Evolutionary conservation across 1,140 invertebrate species (phyloP).

Genomic region (Monochamus saltuarius): DNA sequence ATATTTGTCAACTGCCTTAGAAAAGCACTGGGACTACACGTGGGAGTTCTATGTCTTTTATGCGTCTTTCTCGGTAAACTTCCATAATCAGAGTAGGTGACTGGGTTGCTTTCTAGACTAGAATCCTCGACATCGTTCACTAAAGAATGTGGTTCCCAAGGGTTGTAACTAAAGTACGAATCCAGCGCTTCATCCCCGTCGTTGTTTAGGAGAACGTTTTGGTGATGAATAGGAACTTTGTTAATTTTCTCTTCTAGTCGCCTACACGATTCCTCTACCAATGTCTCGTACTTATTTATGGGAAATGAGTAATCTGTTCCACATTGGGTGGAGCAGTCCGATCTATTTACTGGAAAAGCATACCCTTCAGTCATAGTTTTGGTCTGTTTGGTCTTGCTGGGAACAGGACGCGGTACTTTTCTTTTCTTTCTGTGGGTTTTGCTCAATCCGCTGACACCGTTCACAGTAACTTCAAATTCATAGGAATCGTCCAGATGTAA

Average conservation of each 20-base stretch:
- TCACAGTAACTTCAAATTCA: conserved; percentile 43
- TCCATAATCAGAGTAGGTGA: conserved; percentile 48
- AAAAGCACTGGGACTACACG: conserved; percentile 46
- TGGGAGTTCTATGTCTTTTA: conserved; percentile 25
- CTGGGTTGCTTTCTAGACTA: conserved; percentile 44
- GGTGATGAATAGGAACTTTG: conserved; percentile 11
- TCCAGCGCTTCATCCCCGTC: conserved; percentile 27
- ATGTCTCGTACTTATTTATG: conserved; percentile 43
- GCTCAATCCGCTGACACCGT: conserved; percentile 28
- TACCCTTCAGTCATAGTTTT: background rate
- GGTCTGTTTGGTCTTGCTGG: background rate
- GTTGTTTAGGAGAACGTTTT: conserved; percentile 10
- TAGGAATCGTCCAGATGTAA: conserved; percentile 31
- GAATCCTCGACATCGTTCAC: conserved; percentile 37
- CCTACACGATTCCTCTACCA: conserved; percentile 44
- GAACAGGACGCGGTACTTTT: background rate
- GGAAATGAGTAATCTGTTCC: conserved; percentile 20
- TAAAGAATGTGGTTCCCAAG: conserved; percentile 21
- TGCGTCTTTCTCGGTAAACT: conserved; percentile 43
- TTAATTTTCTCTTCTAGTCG: conserved; percentile 41
- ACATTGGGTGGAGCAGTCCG: conserved; percentile 16
- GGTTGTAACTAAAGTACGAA: conserved; percentile 23
- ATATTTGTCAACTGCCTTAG: conserved; percentile 46
- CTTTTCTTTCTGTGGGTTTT: conserved; percentile 15
- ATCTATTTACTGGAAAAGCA: conserved; percentile 12